Percentiles rank a stretch among this genome's conserved stretches.
Evolutionary conservation across 1,140 invertebrate genomes (phyloP).

Genomic region (Pteromalus puparum): DNA sequence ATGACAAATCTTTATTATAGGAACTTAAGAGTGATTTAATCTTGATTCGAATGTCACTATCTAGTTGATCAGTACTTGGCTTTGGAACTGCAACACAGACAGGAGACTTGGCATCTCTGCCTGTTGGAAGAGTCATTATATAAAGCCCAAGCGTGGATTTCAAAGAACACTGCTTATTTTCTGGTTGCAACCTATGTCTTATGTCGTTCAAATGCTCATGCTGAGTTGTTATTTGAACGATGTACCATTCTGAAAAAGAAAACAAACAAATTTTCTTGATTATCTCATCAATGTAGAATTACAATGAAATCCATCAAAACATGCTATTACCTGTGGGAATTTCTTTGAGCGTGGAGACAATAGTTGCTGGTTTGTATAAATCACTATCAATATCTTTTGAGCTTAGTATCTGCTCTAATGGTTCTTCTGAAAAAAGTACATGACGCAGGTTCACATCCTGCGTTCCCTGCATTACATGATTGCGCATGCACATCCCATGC

Average conservation of each 20-base stretch:
- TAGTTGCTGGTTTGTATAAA: conserved; percentile 54
- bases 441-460: too few relatives aligned
- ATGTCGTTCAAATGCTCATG: conserved; percentile 73
- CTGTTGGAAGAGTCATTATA: conserved; percentile 75
- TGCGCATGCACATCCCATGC: too few relatives aligned
- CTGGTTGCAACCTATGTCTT: conserved; percentile 13
- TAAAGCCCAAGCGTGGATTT: conserved; percentile 73
- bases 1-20: too few relatives aligned
- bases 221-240: conserved; percentile 76
- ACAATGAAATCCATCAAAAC: conserved; percentile 40
- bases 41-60: too few relatives aligned
- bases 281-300: background rate
- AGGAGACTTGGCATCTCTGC: conserved; percentile 67
- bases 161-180: conserved; percentile 33
- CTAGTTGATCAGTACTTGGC: conserved; percentile 27
- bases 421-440: too few relatives aligned
- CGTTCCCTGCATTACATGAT: too few relatives aligned
- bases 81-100: conserved; percentile 73
- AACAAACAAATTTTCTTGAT: too few relatives aligned
- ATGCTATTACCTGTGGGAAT: conserved; percentile 61
- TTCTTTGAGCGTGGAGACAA: conserved; percentile 60
- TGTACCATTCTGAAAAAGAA: conserved; percentile 76
- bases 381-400: conserved; percentile 52
- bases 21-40: too few relatives aligned
- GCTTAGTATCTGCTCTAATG: too few relatives aligned